Base-by-base conservation (phyloP, 2,888 invertebrate species). In the Diarsia dahlii region DNA sequence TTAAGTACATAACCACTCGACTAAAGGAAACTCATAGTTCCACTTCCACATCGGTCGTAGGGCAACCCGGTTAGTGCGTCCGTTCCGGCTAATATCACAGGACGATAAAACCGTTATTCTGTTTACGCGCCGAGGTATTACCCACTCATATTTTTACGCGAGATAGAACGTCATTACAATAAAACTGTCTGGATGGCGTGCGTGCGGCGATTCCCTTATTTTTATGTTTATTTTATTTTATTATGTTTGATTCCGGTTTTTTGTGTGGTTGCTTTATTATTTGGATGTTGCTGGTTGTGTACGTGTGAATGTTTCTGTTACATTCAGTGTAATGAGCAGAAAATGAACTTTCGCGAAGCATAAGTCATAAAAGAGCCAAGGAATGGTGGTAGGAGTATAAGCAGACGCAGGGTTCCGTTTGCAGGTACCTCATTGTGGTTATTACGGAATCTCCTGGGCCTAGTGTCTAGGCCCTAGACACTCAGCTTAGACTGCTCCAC, bases 101-200 rank as follows among this genome's bases (percentile, higher is more conserved):
- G 77, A 74, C 77, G 64, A 81, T 87, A 86, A 87, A 83, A 81
- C 80, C 84, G 77, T 75, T 81, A 81, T 71, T 73, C 68, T 88
- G 87, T 86, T 86, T 86, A 88, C 81, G 80, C 74, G 63, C 64
- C 70, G 60, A 60, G 65, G 66, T 79, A 86, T 86, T 76, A 76
- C 81, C 71, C 77, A 77, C 79, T 86, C 79, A 86, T 88, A 88
- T 79, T 86, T 86, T 86, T 84, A 86, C 84, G 78, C 81, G 78
- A 78, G 76, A 86, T 81, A 88, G 74, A 86, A 77, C 71, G 65
- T 75, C 78, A 78, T 81, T 78, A 84, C 77, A 81, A 88, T 86
- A 78, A 80, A 88, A 86, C 65, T 60, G 74, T 72, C 72, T 28
- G 69, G 71, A 83, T 12, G 69, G 80, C 73, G 67, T 39, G 64